Evolutionary conservation across 2,888 invertebrate genomes (phyloP).

Genomic region (Glaucopsyche alexis): DNA sequence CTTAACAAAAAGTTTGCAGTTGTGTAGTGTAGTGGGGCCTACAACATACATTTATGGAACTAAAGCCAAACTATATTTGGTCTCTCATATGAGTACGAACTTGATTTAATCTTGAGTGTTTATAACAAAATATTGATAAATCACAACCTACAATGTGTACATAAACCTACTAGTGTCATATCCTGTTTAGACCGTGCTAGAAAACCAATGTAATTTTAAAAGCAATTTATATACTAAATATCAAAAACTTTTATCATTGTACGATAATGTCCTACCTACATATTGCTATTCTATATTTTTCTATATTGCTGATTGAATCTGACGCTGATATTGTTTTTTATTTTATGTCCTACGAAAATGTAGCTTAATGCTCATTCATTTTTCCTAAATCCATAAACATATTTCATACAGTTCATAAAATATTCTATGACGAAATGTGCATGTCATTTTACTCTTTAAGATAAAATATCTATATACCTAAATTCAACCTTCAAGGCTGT

Average conservation of each 20-base stretch:
- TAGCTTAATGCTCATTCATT: too few species aligned
- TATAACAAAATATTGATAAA: constrained; percentile 9
- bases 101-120: background rate
- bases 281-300: background rate
- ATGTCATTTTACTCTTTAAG: background rate
- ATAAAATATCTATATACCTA: constrained; percentile 3
- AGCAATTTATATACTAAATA: constrained; percentile 17
- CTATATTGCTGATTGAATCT: background rate
- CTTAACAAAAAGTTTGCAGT: background rate
- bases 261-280: background rate
- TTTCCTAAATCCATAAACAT: background rate
- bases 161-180: constrained; percentile 21
- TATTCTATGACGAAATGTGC: background rate
- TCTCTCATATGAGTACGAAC: too few species aligned
- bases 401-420: background rate
- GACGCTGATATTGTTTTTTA: background rate
- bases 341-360: background rate
- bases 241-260: constrained; percentile 23
- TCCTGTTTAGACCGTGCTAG: constrained; percentile 23
- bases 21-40: background rate
- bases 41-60: background rate
- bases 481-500: background rate
- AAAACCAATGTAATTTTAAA: constrained; percentile 21
- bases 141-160: constrained; percentile 13
- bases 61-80: too few species aligned